These are phyloP conservation scores for Periparus ater DNA, from an alignment of 2,797 vertebrate genomes.

Conservation along the genomic window DNA sequence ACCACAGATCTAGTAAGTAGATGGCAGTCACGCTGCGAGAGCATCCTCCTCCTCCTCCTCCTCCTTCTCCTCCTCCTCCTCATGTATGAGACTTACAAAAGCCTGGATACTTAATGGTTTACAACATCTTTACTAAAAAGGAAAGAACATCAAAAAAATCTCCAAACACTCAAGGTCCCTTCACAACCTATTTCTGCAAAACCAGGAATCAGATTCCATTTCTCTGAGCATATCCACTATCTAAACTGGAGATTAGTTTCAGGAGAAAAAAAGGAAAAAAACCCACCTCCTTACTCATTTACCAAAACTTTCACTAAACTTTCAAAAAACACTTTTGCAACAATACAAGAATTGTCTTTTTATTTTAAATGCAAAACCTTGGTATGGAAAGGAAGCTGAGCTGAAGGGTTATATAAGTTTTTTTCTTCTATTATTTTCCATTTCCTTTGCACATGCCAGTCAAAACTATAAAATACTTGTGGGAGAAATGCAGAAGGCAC, in stretches of 20 bases:
- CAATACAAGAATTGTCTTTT: conserved; percentile 1
- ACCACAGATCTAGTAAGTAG: background rate
- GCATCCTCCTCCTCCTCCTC: background rate
- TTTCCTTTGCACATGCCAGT: conserved; percentile 46
- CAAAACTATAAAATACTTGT: conserved; percentile 66
- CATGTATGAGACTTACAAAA: background rate
- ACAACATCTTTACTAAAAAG: background rate
- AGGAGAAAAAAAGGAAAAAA: background rate
- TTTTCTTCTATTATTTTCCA: conserved; percentile 56
- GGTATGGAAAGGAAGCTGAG: conserved; percentile 52
- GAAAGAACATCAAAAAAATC: background rate
- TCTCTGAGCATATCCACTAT: background rate
- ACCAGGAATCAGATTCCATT: background rate
- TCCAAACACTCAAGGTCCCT: background rate
- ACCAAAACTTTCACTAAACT: conserved; percentile 19
- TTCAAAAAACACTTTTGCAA: conserved; percentile 30
- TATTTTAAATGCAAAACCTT: conserved; percentile 55
- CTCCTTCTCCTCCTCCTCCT: background rate
- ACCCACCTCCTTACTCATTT: background rate
- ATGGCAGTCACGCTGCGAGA: background rate
- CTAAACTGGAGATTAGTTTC: conserved; percentile 44
- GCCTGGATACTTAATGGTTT: background rate
- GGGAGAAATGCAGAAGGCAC: conserved; percentile 43
- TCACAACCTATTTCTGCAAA: background rate
- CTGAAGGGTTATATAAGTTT: conserved; percentile 45